Percentiles rank a stretch among this genome's conserved stretches.
phyloP scores from a whole-genome alignment of 2,888 invertebrate species.

The Hydraecia micacea region DNA sequence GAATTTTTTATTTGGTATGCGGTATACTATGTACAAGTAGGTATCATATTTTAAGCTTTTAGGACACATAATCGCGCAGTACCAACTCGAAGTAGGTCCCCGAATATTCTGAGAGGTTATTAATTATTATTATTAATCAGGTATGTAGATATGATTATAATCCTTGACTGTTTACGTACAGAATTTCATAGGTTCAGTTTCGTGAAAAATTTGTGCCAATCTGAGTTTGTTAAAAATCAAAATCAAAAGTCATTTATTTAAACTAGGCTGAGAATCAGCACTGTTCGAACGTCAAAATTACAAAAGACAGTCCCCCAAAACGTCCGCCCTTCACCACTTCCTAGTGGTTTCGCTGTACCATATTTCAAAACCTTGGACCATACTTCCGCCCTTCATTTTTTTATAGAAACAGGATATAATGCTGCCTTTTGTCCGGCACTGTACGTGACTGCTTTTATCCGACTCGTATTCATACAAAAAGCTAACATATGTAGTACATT shows the following conservation, averaged over 20 bases:
- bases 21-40: neutral
- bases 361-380: neutral
- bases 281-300: no score
- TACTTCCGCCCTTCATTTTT: conserved; percentile 12
- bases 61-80: neutral
- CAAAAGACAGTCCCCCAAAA: no score
- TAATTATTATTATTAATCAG: neutral
- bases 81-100: neutral
- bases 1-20: conserved; percentile 16
- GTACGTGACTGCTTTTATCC: conserved; percentile 46
- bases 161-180: neutral
- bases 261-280: no score
- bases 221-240: neutral
- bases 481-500: conserved; percentile 44
- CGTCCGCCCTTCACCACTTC: no score
- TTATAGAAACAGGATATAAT: conserved; percentile 29
- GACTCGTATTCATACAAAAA: conserved; percentile 44
- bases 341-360: no score
- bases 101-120: neutral
- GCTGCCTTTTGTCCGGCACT: conserved; percentile 40
- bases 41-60: neutral
- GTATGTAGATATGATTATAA: neutral
- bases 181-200: neutral
- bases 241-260: no score
- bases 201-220: neutral